Base-by-base conservation (phyloP, 2,113 vertebrate species). In the Amphiprion ocellaris region DNA sequence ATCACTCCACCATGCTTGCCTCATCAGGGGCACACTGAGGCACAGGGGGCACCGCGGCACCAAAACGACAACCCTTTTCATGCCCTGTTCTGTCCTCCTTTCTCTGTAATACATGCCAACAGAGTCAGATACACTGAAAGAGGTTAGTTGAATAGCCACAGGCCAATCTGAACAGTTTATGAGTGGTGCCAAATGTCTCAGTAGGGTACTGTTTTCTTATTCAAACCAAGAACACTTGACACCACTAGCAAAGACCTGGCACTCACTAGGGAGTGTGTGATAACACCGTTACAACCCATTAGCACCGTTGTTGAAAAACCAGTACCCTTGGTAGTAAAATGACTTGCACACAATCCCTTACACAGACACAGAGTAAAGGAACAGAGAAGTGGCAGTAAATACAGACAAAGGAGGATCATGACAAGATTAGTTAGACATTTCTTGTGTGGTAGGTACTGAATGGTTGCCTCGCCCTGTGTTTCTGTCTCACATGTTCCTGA, bases 1-100 rank as follows among this genome's bases (percentile, higher is more conserved):
- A 59, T 69, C 73, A 69, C 82, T 77, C 79, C 71, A 81, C 86
- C 81, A 68, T 66, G 82, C 81, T 85, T 80, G 83, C 85, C 87
- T 89, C 88, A 83, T 88, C 87, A 76, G 87, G 89, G 87, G 88
- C 86, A 92, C 83, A 71, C 62, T 64, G 74, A 83, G 72, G 74
- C 83, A 88, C 74, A 79, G 77, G 85, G 92, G 86, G 87, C 88
- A 93, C 80, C 62, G 71, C 41, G 24, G 71, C 77, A 86, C 83
- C 70, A 69, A 79, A 66, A 72, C 50, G 65, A 52, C 74, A 75
- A 69, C 70, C 64, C 80, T 71, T 89, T 87, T 87, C 69, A 86
- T 89, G 82, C 83, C 77, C 78, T 69, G 66, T 58, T 65, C 84
- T 60, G 28, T 30, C 72, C 64, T 82, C 53, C 67, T 30, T 72